A percentile compares a stretch with the other conserved stretches of the same genome.
Conservation (phyloP, 92 coral and sea anemone genomes). For the Bergia puertoricense region DNA sequence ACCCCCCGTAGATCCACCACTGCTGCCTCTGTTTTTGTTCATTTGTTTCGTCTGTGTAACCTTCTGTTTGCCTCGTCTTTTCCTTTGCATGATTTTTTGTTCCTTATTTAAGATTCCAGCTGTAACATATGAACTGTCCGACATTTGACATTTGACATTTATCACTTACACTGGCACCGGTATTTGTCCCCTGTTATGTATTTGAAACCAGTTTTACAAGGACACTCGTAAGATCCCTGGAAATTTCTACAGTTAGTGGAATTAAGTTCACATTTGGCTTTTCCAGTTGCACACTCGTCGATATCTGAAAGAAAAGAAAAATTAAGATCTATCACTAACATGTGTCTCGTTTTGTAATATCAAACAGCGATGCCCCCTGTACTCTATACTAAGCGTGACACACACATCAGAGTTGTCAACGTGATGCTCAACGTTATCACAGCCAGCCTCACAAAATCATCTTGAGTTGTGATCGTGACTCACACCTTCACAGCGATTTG, state of each 20-base stretch:
- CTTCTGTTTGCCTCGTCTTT: not conserved
- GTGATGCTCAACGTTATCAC: conserved; percentile 47
- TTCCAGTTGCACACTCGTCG: conserved; percentile 70
- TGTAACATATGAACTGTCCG: no score
- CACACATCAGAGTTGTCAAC: not conserved
- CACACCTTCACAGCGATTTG: not conserved
- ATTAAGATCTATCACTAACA: not conserved
- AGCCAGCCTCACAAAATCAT: not conserved
- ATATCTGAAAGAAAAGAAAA: conserved; percentile 55
- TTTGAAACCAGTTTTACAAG: conserved; percentile 73
- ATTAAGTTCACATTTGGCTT: conserved; percentile 53
- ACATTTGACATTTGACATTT: no score
- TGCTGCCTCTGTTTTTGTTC: not conserved
- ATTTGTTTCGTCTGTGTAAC: not conserved
- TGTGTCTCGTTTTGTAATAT: not conserved
- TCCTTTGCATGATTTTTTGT: not conserved
- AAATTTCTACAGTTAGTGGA: conserved; percentile 77
- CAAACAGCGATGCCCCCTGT: not conserved
- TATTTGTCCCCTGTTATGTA: conserved; percentile 50
- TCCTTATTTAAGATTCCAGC: not conserved
- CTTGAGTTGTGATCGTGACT: not conserved
- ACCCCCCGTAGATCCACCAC: no score
- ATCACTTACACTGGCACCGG: conserved; percentile 77
- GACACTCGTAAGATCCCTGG: conserved; percentile 73
- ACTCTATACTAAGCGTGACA: not conserved